Evolutionary conservation across 2,797 vertebrate species (phyloP), one percentile per base, ranked within the genome.

Genomic region (Pteronotus mesoamericanus): DNA sequence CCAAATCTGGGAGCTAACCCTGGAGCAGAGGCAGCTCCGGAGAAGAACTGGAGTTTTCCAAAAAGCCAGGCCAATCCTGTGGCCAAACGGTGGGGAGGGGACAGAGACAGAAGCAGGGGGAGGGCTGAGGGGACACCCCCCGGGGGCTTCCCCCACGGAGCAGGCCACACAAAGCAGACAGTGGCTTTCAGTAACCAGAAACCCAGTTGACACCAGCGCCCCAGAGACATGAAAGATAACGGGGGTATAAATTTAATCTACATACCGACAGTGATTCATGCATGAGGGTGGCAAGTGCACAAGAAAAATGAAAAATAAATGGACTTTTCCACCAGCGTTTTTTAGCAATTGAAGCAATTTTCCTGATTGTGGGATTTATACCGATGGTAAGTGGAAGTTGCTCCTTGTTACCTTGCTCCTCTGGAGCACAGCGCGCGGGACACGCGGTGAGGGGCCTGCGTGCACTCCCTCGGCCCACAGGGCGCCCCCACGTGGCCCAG

Each of bases 251-350:
- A 97, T 97, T 97, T 86, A 96, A 96, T 97, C 95, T 95, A 6
- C 88, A 86, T 46, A 68, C 89, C 37, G 96, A 97, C 97, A 97
- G 97, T 97, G 97, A 97, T 97, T 97, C 97, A 97, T 97, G 97
- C 46, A 14, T 7, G 19, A 69, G 86, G 93, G 96, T 89, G 94
- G 91, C 95, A 87, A 96, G 97, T 93, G 96, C 97, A 95, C 95
- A 72, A 97, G 97, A 97, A 96, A 97, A 97, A 98, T 97, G 97
- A 98, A 97, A 97, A 98, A 97, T 95, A 97, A 97, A 97, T 97
- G 97, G 95, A 97, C 97, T 97, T 96, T 83, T 84, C 86, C 94
- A 97, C 95, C 51, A 95, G 92, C 46, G 1, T 85, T 94, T 97
- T 97, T 88, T 85, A 97, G 96, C 96, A 80, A 96, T 93, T 95